Percentiles rank a stretch among this genome's conserved stretches.
phyloP scores from a whole-genome alignment of 2,113 vertebrate genomes.

The Austrofundulus limnaeus region DNA sequence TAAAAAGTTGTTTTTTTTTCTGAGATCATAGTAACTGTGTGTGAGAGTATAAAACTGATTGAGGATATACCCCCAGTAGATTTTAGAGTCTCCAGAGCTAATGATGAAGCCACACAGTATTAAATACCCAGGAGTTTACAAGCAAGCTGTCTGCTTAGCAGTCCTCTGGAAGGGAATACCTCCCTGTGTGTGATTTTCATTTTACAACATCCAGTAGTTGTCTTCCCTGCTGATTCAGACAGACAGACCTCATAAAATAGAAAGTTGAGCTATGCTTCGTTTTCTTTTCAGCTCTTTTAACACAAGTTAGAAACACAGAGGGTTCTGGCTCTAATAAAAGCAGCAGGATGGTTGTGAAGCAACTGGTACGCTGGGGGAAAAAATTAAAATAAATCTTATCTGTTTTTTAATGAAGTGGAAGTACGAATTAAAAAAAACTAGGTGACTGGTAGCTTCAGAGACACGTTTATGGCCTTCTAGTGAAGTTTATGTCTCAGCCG shows the following conservation, averaged over 20 bases:
- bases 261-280: conserved; percentile 20
- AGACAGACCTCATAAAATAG: conserved; percentile 71
- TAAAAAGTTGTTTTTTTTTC: too few relatives aligned
- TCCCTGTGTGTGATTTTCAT: conserved; percentile 55
- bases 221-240: conserved; percentile 72
- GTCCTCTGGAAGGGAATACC: conserved; percentile 57
- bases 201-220: conserved; percentile 75
- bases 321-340: conserved; percentile 3
- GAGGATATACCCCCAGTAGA: conserved; percentile 45
- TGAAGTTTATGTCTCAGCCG: conserved; percentile 11
- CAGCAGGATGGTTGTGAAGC: not conserved
- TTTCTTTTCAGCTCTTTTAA: conserved; percentile 7
- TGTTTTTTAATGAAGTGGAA: not conserved
- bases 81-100: conserved; percentile 31
- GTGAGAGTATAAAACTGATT: conserved; percentile 34
- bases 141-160: conserved; percentile 51
- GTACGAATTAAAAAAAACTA: not conserved
- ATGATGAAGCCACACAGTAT: conserved; percentile 57
- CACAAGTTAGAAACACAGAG: conserved; percentile 18
- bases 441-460: not conserved
- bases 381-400: not conserved
- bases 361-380: not conserved
- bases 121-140: conserved; percentile 68
- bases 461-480: conserved; percentile 16
- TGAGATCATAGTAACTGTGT: not conserved